Base-by-base conservation (phyloP, 1,140 invertebrate species). In the Heliconius hewitsoni region DNA sequence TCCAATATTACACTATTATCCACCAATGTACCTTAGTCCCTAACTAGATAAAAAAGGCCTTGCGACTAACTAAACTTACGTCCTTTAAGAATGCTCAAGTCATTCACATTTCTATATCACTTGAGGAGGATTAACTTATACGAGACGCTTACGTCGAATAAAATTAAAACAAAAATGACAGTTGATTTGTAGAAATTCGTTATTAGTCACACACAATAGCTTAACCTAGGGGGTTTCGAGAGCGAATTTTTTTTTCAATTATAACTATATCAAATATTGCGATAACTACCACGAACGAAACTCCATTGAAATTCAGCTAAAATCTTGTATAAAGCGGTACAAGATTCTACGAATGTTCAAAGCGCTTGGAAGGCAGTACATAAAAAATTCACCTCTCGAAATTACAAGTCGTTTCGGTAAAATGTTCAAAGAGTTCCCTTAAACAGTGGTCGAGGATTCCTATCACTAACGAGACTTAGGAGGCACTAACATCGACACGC, bases 11-110 rank as follows among this genome's bases (percentile, higher is more conserved):
- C 85, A 88, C 87, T 89, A 90, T 87, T 81, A 83, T 87, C 83
- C 82, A 85, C 86, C 83, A 82, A 91, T 85, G 84, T 86, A 82
- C 87, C 89, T 88, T 87, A 90, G 82, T 84, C 85, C 82, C 88
- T 93, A 91, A 88, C 86, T 91, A 91, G 81, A 78, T 87, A 85
- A 89, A 82, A 84, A 93, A 93, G 93, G 92, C 93, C 92, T 88
- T 93, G 89, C 90, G 89, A 89, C 91, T 93, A 93, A 86, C 91
- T 93, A 93, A 88, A 88, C 91, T 94, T 93, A 93, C 80, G 89
- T 92, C 90, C 90, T 90, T 92, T 88, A 90, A 90, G 87, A 93
- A 93, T 93, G 91, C 91, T 92, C 93, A 92, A 90, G 90, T 93
- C 92, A 86, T 90, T 89, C 87, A 85, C 88, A 80, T 91, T 85